Evolutionary conservation across 2,113 vertebrate species (phyloP), one percentile per base, ranked within the genome.

Genomic region (Ptyas mucosa): DNA sequence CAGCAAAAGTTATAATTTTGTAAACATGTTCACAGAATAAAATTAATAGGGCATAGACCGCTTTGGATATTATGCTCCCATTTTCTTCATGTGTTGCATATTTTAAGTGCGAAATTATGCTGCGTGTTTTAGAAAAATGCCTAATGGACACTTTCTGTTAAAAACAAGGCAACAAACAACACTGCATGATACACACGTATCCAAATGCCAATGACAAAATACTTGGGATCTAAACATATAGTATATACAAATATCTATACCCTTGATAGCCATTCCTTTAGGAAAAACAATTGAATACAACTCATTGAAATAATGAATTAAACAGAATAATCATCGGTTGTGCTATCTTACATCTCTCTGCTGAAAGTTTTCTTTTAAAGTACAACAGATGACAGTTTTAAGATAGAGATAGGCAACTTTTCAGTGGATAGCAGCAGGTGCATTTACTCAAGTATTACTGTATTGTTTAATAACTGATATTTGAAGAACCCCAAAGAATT

Each of bases 1-100:
- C 91, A 64, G 0, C 0, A 94, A 96, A 94, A 92, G 95, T 90
- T 94, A 95, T 43, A 21, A 85, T 85, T 14, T 95, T 93, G 93
- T 92, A 92, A 96, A 96, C 95, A 93, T 55, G 95, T 97, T 97
- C 96, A 93, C 95, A 96, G 95, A 97, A 96, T 93, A 97, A 96
- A 97, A 96, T 96, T 95, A 96, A 94, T 95, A 97, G 95, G 87
- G 92, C 95, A 95, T 94, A 69, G 95, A 95, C 95, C 92, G 91
- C 94, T 94, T 97, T 96, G 88, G 93, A 94, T 92, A 81, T 94
- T 0, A 0, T 90, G 94, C 94, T 94, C 94, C 92, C 91, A 23
- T 95, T 97, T 95, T 94, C 81, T 89, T 95, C 94, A 52, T 39
- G 39, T 95, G 91, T 94, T 93, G 96, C 93, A 88, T 89, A 94